Conservation (phyloP, 2,888 invertebrate genomes). For the Aproaerema taeniolella region DNA sequence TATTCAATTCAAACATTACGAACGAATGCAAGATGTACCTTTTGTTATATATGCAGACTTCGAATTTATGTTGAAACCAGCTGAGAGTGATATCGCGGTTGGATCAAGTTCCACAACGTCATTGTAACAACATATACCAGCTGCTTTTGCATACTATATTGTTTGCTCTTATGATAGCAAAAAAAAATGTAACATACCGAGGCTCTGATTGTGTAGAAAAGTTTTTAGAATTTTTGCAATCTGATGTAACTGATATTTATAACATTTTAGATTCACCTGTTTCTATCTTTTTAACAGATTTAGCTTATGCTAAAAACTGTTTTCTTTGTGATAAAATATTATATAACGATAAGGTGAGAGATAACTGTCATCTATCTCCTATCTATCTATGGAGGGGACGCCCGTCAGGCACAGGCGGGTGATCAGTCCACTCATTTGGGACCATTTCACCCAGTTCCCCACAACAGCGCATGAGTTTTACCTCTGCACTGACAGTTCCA, state of each 20-base stretch:
- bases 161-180: slow-evolving; percentile 7
- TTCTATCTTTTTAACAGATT: too few relatives aligned
- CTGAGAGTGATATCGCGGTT: not conserved
- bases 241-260: too few relatives aligned
- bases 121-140: slow-evolving; percentile 4
- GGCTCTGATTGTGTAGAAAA: not conserved
- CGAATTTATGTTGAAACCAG: slow-evolving; percentile 8
- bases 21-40: slow-evolving; percentile 11
- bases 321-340: not conserved
- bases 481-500: too few relatives aligned
- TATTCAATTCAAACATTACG: slow-evolving; percentile 16
- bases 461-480: too few relatives aligned
- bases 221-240: not conserved
- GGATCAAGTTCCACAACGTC: too few relatives aligned
- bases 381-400: too few relatives aligned
- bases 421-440: too few relatives aligned
- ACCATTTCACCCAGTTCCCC: too few relatives aligned
- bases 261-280: too few relatives aligned
- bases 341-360: slow-evolving; percentile 3
- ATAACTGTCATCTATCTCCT: not conserved
- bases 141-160: slow-evolving; percentile 9
- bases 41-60: slow-evolving; percentile 15
- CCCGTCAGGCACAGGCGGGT: too few relatives aligned
- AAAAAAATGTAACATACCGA: slow-evolving; percentile 2
- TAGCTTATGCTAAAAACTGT: not conserved